Evolutionary conservation across 2,888 invertebrate genomes (phyloP), one percentile per base, ranked within the genome.

Genomic region (Atrina japonica): DNA sequence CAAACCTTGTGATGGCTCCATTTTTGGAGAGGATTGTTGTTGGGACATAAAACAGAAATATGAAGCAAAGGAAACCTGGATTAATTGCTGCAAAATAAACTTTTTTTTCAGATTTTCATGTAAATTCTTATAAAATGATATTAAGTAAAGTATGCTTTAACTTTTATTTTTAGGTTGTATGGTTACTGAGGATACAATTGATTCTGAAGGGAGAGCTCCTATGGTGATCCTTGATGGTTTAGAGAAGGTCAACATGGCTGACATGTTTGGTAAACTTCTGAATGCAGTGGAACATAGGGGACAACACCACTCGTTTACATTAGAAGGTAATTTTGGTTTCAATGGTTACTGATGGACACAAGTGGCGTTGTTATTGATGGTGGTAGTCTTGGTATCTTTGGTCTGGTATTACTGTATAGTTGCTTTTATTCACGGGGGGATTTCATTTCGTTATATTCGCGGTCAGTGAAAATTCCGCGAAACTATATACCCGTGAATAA

Each of bases 171-270:
- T 35, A 88, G 88, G 86, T 49, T 88, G 88, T 70, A 77, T 88
- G 65, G 58, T 87, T 25, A 80, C 56, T 75, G 18, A 75, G 61
- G 40, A 68, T 16, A 52, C 66, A 55, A 65, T 72, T 30, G 65
- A 63, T 11, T 52, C 59, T 1, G 70, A 72, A 14, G 53, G 45
- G 7, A 45, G 63, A 11, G 73, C 85, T 2, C 86, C 86, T 53
- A 83, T 88, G n/a, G 69, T 89, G n/a, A 66, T 88, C 11, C 74
- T 89, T 30, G 88, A 88, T 63, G 83, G 87, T 69, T 78, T 89
- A 18, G 84, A 86, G 73, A 83, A 80, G 47, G 81, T 88, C 3
- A 78, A 83, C 52, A 76, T 89, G 29, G 76, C 86, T n/a, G 76
- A 81, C 21, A 72, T 88, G 29, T 83, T 89, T 73, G 86, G 86